Conservation (phyloP, 1,140 invertebrate genomes). For the Cephus cinctus region DNA sequence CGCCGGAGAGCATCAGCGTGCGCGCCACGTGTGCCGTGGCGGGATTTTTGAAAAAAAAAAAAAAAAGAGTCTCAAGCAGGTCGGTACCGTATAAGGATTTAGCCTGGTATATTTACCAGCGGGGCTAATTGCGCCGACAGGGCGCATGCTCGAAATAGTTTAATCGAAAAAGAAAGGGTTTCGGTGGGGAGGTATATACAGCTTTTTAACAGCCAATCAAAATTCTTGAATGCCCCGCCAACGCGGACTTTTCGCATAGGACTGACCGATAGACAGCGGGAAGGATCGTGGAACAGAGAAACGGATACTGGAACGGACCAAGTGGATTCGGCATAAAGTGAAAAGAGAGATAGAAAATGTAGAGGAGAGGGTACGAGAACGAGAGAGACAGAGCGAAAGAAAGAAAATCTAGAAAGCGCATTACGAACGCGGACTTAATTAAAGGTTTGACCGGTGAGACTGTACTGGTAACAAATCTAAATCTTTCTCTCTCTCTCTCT, state of each 20-base stretch:
- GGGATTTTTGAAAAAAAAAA: no score
- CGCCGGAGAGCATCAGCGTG: no score
- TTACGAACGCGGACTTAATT: constrained; percentile 45
- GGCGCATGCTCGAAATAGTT: constrained; percentile 15
- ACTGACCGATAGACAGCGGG: background rate
- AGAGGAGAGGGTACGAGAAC: background rate
- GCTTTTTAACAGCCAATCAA: constrained; percentile 4
- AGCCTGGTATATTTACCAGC: constrained; percentile 26
- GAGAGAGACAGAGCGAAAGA: background rate
- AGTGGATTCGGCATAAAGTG: background rate
- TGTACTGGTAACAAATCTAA: constrained; percentile 42
- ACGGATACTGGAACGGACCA: background rate
- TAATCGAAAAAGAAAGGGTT: constrained; percentile 3
- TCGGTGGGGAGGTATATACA: background rate
- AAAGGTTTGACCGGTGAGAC: constrained; percentile 33
- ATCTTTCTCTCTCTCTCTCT: constrained; percentile 18
- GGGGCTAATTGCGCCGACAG: constrained; percentile 32
- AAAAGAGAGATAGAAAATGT: background rate
- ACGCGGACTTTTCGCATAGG: background rate
- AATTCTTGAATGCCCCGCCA: background rate
- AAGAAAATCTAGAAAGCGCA: constrained; percentile 19
- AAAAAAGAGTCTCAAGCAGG: no score
- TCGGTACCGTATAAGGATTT: constrained; percentile 25
- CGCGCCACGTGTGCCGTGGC: no score
- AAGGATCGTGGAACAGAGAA: background rate